These are phyloP conservation scores for Pelvicachromis taeniatus DNA, from an alignment of 2,113 vertebrate species.

Conservation along the genomic window DNA sequence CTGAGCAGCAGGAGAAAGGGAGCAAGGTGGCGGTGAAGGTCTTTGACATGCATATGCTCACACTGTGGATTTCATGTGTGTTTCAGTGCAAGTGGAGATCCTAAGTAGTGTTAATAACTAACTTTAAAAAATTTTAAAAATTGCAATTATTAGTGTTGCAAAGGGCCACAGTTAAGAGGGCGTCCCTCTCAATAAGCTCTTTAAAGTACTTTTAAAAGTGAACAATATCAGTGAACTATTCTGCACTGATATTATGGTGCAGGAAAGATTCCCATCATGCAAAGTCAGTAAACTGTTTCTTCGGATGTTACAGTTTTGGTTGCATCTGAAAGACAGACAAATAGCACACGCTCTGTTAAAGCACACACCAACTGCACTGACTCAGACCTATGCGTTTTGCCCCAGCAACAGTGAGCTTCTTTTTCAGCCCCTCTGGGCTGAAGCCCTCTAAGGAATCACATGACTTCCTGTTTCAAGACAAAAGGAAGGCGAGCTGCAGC, in stretches of 20 bases:
- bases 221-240: not conserved
- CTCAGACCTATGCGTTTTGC: slow-evolving; percentile 4
- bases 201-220: not conserved
- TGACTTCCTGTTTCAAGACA: slow-evolving; percentile 65
- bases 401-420: slow-evolving; percentile 44
- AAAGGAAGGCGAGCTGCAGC: slow-evolving; percentile 40
- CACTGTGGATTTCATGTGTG: slow-evolving; percentile 20
- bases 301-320: not conserved
- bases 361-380: not conserved
- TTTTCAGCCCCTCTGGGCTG: slow-evolving; percentile 7
- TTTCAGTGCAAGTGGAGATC: slow-evolving; percentile 6
- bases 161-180: not conserved
- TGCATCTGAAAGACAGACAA: slow-evolving; percentile 29
- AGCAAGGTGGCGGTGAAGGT: not conserved
- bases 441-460: slow-evolving; percentile 41
- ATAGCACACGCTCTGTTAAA: not conserved
- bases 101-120: not conserved
- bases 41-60: slow-evolving; percentile 17
- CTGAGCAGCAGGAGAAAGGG: slow-evolving; percentile 44
- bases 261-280: not conserved
- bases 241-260: not conserved
- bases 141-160: not conserved
- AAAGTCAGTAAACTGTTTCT: not conserved
- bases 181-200: not conserved
- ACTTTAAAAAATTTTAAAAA: fast-evolving